Evolutionary conservation across 2,113 vertebrate species (phyloP), one percentile per base, ranked within the genome.

Genomic region (Corythoichthys haematopterus): DNA sequence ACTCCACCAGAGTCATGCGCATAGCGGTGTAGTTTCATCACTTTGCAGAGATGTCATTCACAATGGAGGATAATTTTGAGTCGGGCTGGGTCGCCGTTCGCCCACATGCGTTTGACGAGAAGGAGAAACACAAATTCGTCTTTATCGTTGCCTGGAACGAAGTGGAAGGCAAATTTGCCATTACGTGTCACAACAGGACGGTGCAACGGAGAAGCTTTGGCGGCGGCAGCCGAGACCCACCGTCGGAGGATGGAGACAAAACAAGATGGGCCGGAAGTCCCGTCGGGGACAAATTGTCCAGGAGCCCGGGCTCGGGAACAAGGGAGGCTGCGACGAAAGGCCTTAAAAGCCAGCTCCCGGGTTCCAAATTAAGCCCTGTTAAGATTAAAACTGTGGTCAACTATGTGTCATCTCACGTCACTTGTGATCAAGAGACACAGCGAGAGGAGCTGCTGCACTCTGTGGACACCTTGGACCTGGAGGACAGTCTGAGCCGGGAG

Each of bases 111-210:
- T 98, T 98, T 75, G 95, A 96, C 50, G 95, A 96, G 77, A 94
- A 93, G 66, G 94, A 96, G 71, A 94, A 91, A 74, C 95, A 96
- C 79, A 98, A 96, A 81, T 96, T 98, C 72, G 95, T 93, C 15
- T 98, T 98, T 10, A 98, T 98, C 62, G 96, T 95, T 70, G 96
- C 96, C 78, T 98, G 95, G 96, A 98, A 98, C 72, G 96, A 98
- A 76, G 93, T 98, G 65, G 96, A 98, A 72, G 95, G 94, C 76
- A 97, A 95, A 93, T 96, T 97, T 86, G 96, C 96, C 72, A 92
- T 98, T 75, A 96, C 95, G 70, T 98, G 96, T 86, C 96, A 98
- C 76, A 92, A 98, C 90, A 91, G 95, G 81, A 98, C 96, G 50
- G 93, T 91, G 37, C 96, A 98, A 89, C 89, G 95, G 69, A 91